These are phyloP conservation scores for Trachelus iudaicus DNA, from an alignment of 2,888 invertebrate species.

Conservation along the genomic window DNA sequence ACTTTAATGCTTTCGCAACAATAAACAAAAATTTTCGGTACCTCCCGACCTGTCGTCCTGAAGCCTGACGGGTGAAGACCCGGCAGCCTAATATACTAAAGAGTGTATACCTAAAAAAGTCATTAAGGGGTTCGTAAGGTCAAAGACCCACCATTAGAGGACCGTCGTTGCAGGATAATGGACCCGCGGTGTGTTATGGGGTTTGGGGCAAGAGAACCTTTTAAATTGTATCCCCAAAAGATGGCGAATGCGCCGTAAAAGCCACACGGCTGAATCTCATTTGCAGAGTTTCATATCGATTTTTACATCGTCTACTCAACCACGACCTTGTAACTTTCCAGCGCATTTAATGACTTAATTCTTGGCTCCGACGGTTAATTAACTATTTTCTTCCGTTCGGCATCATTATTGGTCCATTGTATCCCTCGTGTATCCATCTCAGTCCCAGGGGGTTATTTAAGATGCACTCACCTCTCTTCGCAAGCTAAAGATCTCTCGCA, in stretches of 20 bases:
- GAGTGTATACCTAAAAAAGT: slow-evolving; percentile 2
- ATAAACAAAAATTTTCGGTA: no score
- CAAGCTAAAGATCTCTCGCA: no score
- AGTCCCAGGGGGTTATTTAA: no score
- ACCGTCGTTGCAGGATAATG: neutral
- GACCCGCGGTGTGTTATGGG: neutral
- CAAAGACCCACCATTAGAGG: slow-evolving; percentile 3
- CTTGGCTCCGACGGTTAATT: no score
- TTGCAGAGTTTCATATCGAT: neutral
- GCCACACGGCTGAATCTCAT: neutral
- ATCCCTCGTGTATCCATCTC: no score
- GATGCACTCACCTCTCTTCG: no score
- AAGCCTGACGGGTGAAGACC: no score
- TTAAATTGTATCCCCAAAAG: neutral
- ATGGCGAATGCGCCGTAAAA: slow-evolving; percentile 5
- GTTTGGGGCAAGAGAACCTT: neutral
- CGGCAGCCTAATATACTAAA: neutral
- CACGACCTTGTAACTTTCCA: neutral
- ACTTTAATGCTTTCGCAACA: no score
- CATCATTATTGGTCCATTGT: no score
- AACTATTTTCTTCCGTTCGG: no score
- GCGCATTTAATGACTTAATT: no score
- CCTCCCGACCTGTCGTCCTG: no score
- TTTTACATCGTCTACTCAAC: neutral
- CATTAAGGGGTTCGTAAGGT: neutral